Conservation (phyloP, 2,888 invertebrate species). For the Troides oblongomaculatus region DNA sequence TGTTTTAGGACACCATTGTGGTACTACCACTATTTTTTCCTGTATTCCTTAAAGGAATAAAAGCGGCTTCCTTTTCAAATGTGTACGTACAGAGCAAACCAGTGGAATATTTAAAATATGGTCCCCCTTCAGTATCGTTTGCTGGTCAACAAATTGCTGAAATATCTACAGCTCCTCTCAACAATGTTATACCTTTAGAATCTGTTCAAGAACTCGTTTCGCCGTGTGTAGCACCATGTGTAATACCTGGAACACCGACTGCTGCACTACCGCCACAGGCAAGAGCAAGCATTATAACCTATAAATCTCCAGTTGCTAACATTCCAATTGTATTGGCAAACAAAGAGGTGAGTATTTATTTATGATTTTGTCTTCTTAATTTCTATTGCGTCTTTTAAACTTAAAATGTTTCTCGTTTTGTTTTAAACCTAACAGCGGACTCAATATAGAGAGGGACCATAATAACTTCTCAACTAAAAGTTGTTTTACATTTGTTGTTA, state of each 20-base stretch:
- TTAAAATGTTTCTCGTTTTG: too few relatives aligned
- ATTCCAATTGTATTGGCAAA: slow-evolving; percentile 52
- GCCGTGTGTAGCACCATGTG: slow-evolving; percentile 62
- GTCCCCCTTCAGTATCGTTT: slow-evolving; percentile 46
- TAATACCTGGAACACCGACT: slow-evolving; percentile 47
- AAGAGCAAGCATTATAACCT: slow-evolving; percentile 52
- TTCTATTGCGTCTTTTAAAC: background rate
- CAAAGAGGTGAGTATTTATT: slow-evolving; percentile 51
- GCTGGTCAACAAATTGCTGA: slow-evolving; percentile 47
- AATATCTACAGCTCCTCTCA: slow-evolving; percentile 47
- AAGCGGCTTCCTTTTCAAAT: slow-evolving; percentile 57
- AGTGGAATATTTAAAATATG: slow-evolving; percentile 53
- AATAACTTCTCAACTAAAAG: too few relatives aligned
- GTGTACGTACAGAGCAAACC: slow-evolving; percentile 62
- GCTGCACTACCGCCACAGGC: slow-evolving; percentile 44
- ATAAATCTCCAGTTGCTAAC: slow-evolving; percentile 47
- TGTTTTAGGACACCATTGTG: slow-evolving; percentile 48
- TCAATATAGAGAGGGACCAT: too few relatives aligned
- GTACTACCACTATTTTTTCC: slow-evolving; percentile 42
- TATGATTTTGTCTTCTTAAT: background rate
- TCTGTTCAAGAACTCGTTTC: slow-evolving; percentile 43
- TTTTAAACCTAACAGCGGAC: too few relatives aligned
- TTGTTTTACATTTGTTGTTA: too few relatives aligned
- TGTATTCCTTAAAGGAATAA: slow-evolving; percentile 40
- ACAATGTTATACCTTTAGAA: slow-evolving; percentile 44